Base-by-base conservation (phyloP, 1,140 invertebrate genomes). In the Megalopta genalis region DNA sequence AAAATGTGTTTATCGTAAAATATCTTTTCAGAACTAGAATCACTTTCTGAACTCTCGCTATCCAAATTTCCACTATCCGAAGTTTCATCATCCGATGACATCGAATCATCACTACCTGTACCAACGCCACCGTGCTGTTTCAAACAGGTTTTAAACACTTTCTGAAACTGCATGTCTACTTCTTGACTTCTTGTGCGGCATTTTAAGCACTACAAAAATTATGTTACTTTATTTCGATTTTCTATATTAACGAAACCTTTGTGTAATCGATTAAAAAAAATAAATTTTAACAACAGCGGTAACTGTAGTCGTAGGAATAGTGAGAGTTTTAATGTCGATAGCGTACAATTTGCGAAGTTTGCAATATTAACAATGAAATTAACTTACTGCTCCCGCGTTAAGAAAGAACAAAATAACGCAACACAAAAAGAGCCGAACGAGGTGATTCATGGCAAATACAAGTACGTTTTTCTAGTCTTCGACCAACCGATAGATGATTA, bases 131-230 rank as follows among this genome's bases (percentile, higher is more conserved):
- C 63, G 63, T 85, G 82, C 9, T 88, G 87, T 76, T 87, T 89
- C 32, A 75, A 87, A 52, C 92, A 93, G 25, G 80, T 87, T 62
- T 88, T 88, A 68, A 92, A 87, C 0, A 91, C 76, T 77, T 85
- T 90, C 39, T 86, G 88, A 63, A 90, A 90, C 42, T 90, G 89
- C 32, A 89, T 84, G 18, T 90, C 86, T 10, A 84, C 63, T 62
- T 91, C 88, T 25, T 90, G 87, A 71, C 90, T 89, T 7, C 86
- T 86, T 0, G 88, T 88, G 25, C 88, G 89, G 68, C 92, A 93
- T 86, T 77, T 91, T 21, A 93, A 69, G 65, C 89, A 83, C 92
- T 93, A 49, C 49, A 74, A 85, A 25, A 12, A 79, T 37, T 77
- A 59, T 70, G 63, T 12, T 60, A 57, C 1, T 42, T 2, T 54